These are phyloP conservation scores for Leptonema lineaticorne DNA, from an alignment of 1,140 invertebrate genomes.

Conservation along the genomic window DNA sequence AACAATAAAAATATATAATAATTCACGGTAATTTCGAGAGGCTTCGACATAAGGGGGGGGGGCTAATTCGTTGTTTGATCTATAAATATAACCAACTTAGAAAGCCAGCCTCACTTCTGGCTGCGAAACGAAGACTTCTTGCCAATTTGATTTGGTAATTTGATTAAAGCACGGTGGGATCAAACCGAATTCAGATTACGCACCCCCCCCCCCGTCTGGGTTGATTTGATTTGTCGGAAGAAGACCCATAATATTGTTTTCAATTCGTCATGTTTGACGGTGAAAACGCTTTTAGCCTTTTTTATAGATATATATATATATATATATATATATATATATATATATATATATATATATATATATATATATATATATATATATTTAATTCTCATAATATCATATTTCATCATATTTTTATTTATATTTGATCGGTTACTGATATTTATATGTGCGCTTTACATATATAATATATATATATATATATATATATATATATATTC, in stretches of 20 bases:
- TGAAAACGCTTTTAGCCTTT: conserved; percentile 1
- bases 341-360: background rate
- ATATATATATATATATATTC: too few relatives aligned
- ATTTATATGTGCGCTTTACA: too few relatives aligned
- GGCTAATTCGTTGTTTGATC: conserved; percentile 22
- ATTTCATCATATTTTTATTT: background rate
- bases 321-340: background rate
- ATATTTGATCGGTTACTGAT: too few relatives aligned
- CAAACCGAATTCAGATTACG: conserved; percentile 23
- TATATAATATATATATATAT: too few relatives aligned
- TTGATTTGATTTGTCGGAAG: conserved; percentile 30
- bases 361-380: background rate
- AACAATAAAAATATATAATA: background rate
- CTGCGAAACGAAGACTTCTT: conserved; percentile 11
- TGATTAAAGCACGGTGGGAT: conserved; percentile 17
- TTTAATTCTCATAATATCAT: background rate
- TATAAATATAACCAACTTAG: conserved; percentile 20
- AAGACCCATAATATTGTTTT: conserved; percentile 34
- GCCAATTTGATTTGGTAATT: conserved; percentile 32
- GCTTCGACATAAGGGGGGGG: background rate
- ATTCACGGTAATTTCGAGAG: background rate
- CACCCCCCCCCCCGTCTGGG: too few relatives aligned
- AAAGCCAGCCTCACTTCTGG: background rate
- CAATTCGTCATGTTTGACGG: conserved; percentile 33
- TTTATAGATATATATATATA: background rate